A percentile compares a stretch with the other conserved stretches of the same genome.
Evolutionary conservation across 2,888 invertebrate genomes (phyloP).

Genomic region (Criorhina ranunculi): DNA sequence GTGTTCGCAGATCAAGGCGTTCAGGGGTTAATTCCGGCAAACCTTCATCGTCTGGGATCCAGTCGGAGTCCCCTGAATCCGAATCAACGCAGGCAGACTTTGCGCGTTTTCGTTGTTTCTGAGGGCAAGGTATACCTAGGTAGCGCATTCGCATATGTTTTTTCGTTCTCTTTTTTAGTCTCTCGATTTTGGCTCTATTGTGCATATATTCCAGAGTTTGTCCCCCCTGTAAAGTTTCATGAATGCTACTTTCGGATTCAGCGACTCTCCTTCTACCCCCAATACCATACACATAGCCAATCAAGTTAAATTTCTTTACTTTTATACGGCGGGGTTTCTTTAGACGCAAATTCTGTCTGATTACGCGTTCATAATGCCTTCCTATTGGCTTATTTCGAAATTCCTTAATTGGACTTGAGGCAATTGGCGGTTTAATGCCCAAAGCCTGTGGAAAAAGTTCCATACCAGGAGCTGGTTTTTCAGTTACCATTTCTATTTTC

Average conservation of each 20-base stretch:
- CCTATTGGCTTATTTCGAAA: conserved; percentile 80
- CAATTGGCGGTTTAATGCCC: conserved; percentile 61
- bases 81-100: conserved; percentile 33
- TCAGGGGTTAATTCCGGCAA: conserved; percentile 9
- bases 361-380: conserved; percentile 80
- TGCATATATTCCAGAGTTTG: conserved; percentile 80
- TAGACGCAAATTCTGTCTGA: conserved; percentile 80
- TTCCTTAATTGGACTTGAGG: conserved; percentile 77
- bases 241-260: not conserved
- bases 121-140: conserved; percentile 66
- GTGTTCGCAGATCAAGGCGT: conserved; percentile 70
- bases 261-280: not conserved
- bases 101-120: not conserved
- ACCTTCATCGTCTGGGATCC: conserved; percentile 80
- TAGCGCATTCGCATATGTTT: conserved; percentile 66
- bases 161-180: conserved; percentile 74
- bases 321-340: conserved; percentile 80
- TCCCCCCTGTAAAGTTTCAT: conserved; percentile 47
- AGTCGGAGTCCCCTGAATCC: conserved; percentile 78
- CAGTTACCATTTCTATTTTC: not conserved
- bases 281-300: conserved; percentile 79
- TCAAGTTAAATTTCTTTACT: conserved; percentile 83
- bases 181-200: conserved; percentile 77
- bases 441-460: conserved; percentile 79
- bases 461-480: conserved; percentile 41